Base-by-base conservation (phyloP, 2,888 invertebrate genomes). In the Stenoptilia bipunctidactyla region DNA sequence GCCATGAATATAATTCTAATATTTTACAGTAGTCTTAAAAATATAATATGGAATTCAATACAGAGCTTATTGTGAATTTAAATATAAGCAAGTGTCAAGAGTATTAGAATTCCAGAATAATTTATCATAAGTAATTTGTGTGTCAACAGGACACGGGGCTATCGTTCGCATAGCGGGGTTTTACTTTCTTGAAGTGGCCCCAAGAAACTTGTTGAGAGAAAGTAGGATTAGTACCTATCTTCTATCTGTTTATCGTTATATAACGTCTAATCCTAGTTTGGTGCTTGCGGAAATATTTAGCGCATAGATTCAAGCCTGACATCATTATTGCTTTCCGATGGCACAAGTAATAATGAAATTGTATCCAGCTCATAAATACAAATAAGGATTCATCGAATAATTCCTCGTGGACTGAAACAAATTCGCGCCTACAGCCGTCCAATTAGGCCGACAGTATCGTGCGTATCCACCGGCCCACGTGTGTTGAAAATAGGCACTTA, bases 201-300 rank as follows among this genome's bases (percentile, higher is more conserved):
- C 71, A 71, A 74, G 71, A 79, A 79, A 77, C 75, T 72, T 77
- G 77, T 77, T 75, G 71, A 74, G 82, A 79, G 80, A 82, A 83
- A 82, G 79, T 83, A 76, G 77, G 75, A 73, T 75, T 68, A 66
- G 70, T 67, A 69, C 72, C 67, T 71, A 69, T 73, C 67, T 71
- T 68, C 63, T 58, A 52, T 62, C 58, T 56, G 63, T 71, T 71
- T 72, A 72, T 69, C 61, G 59, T 74, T 73, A 73, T 67, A 69
- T 72, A 74, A 76, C 58, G 54, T 51, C 52, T 51, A 30, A 30
- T 30, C 9, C 30, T n/a, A 10, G 30, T 30, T 30, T 30, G 10
- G 10, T 3, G 30, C 10, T 30, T 12, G 10, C 30, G 30, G 30
- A 20, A 20, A 8, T 30, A 30, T 30, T 12, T 9, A 30, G 4